A percentile compares a stretch with the other conserved stretches of the same genome.
Conservation (phyloP, 2,888 invertebrate species). For the Oxytorus armatus region DNA sequence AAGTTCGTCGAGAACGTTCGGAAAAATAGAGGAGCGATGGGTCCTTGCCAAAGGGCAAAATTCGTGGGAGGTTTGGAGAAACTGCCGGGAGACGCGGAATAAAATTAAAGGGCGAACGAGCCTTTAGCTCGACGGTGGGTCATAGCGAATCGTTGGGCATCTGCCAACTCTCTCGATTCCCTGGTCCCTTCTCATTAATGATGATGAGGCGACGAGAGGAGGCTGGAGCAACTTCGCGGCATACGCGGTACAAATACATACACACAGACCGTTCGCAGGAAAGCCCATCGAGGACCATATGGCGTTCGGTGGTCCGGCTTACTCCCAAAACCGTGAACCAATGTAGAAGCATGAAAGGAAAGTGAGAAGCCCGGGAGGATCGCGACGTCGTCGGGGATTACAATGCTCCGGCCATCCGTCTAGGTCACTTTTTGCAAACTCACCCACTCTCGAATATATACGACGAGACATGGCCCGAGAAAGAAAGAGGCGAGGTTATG, state of each 20-base stretch:
- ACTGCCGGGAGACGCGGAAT: slow-evolving; percentile 17
- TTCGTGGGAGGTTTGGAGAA: slow-evolving; percentile 38
- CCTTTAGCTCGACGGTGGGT: slow-evolving; percentile 39
- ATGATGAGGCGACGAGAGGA: slow-evolving; percentile 71
- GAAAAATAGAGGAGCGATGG: background rate
- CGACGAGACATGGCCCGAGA: slow-evolving; percentile 26
- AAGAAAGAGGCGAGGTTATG: slow-evolving; percentile 10
- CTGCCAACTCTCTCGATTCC: slow-evolving; percentile 64
- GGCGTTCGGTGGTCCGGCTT: slow-evolving; percentile 52
- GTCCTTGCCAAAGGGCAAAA: background rate
- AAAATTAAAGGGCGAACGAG: slow-evolving; percentile 45
- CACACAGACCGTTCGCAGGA: slow-evolving; percentile 29
- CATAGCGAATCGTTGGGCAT: slow-evolving; percentile 72
- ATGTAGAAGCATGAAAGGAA: slow-evolving; percentile 42
- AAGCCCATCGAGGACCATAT: slow-evolving; percentile 58
- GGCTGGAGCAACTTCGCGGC: slow-evolving; percentile 44
- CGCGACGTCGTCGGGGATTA: slow-evolving; percentile 17
- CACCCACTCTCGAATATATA: slow-evolving; percentile 55
- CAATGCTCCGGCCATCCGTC: slow-evolving; percentile 36
- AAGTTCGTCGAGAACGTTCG: background rate
- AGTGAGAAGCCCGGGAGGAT: slow-evolving; percentile 53
- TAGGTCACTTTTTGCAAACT: slow-evolving; percentile 66
- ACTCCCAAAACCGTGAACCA: slow-evolving; percentile 11
- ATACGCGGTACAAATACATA: slow-evolving; percentile 2
- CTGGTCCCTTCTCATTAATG: slow-evolving; percentile 72